phyloP scores from a whole-genome alignment of 2,888 invertebrate genomes.

The Reticulitermes lucifugus region DNA sequence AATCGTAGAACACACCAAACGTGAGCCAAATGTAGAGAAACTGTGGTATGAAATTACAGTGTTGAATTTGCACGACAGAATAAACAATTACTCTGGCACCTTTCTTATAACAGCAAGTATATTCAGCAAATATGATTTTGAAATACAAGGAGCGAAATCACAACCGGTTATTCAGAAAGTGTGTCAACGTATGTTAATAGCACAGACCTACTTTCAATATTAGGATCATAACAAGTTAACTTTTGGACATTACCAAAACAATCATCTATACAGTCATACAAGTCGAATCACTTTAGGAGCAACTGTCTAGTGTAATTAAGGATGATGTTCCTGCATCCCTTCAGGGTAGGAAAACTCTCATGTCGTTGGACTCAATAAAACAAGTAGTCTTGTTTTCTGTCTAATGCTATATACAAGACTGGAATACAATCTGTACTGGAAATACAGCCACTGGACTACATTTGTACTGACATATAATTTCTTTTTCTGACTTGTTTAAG shows the following conservation, averaged over 20 bases:
- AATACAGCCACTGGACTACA: too few species aligned
- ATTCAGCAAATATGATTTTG: not conserved
- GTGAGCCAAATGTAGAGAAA: too few species aligned
- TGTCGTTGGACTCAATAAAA: not conserved
- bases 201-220: slow-evolving; percentile 19
- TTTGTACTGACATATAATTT: too few species aligned
- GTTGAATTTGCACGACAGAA: too few species aligned
- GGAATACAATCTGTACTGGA: too few species aligned
- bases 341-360: not conserved
- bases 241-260: not conserved
- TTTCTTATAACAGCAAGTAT: too few species aligned
- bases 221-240: slow-evolving; percentile 17
- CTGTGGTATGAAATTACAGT: too few species aligned
- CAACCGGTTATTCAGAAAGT: slow-evolving; percentile 17
- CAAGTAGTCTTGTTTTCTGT: too few species aligned
- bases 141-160: not conserved
- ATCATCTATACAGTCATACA: not conserved
- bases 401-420: too few species aligned
- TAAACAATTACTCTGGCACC: too few species aligned
- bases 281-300: not conserved
- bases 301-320: not conserved
- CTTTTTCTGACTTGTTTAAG: too few species aligned
- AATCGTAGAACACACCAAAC: too few species aligned
- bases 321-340: slow-evolving; percentile 20
- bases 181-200: slow-evolving; percentile 24